Evolutionary conservation across 53 echinoderm and acorn worm species (phyloP).

Genomic region (Glandiceps talaboti): DNA sequence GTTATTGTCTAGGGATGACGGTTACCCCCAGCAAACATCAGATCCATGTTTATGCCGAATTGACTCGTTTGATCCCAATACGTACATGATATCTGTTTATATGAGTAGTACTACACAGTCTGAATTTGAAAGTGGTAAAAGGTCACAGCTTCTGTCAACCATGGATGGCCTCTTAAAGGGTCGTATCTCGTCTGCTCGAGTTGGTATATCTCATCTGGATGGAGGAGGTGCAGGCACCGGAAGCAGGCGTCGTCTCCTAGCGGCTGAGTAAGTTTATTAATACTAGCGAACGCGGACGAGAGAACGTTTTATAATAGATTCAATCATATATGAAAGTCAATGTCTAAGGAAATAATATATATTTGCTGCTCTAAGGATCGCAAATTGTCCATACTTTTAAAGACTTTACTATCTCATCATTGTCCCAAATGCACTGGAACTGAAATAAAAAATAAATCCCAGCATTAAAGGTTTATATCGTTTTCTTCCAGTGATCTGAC

Average conservation of each 20-base stretch:
- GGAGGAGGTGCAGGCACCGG: not conserved
- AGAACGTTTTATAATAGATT: too few species aligned
- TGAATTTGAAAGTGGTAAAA: not conserved
- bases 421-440: too few species aligned
- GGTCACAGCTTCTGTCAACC: not conserved
- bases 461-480: too few species aligned
- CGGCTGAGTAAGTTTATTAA: not conserved
- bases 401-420: too few species aligned
- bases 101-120: not conserved
- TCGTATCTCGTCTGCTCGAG: not conserved
- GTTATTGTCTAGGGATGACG: not conserved
- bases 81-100: not conserved
- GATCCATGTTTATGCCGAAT: not conserved
- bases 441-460: too few species aligned
- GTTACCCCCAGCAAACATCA: not conserved
- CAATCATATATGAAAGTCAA: too few species aligned
- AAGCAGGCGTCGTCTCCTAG: not conserved
- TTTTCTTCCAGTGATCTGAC: not conserved
- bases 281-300: too few species aligned
- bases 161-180: not conserved
- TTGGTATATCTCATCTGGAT: not conserved
- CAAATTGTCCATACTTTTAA: too few species aligned
- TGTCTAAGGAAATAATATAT: too few species aligned
- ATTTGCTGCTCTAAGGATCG: too few species aligned
- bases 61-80: not conserved